Percentiles rank a stretch among this genome's conserved stretches.
These are phyloP conservation scores for Cherax destructor DNA, from an alignment of 1,140 invertebrate genomes.

Conservation along the genomic window DNA sequence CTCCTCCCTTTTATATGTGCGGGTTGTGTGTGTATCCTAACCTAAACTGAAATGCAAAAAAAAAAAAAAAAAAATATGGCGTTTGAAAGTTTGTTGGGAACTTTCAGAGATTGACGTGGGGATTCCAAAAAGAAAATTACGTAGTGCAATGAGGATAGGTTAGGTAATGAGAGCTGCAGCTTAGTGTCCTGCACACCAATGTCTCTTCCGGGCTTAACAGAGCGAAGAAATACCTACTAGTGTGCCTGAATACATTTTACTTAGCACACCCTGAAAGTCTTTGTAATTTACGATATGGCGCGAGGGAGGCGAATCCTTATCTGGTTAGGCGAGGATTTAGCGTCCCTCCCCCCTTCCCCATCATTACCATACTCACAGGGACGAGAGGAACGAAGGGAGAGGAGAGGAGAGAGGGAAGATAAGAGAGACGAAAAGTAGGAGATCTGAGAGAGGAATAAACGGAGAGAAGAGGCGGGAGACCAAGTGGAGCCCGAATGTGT, in stretches of 20 bases:
- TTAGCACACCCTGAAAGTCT: constrained; percentile 6
- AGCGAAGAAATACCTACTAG: constrained; percentile 3
- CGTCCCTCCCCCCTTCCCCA: too few relatives aligned
- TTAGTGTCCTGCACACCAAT: neutral
- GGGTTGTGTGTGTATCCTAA: too few relatives aligned
- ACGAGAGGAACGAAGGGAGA: neutral
- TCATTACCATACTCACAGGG: constrained; percentile 15
- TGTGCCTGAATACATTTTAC: constrained; percentile 16
- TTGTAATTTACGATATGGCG: constrained; percentile 1
- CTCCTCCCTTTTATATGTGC: too few relatives aligned
- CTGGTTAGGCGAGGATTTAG: constrained; percentile 21
- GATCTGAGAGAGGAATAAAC: neutral
- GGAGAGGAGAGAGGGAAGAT: neutral
- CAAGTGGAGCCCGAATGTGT: too few relatives aligned
- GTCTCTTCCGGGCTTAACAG: constrained; percentile 3
- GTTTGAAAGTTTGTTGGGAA: too few relatives aligned
- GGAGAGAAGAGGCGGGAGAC: neutral
- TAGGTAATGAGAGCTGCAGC: neutral
- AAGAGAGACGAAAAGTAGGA: too few relatives aligned
- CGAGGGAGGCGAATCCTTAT: constrained; percentile 18
- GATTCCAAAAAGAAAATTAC: too few relatives aligned
- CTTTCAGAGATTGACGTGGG: too few relatives aligned
- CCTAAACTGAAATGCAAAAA: too few relatives aligned
- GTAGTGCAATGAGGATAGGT: too few relatives aligned
- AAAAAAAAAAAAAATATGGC: too few relatives aligned